Evolutionary conservation across 1,140 invertebrate species (phyloP).

Genomic region (Eumeta japonica): DNA sequence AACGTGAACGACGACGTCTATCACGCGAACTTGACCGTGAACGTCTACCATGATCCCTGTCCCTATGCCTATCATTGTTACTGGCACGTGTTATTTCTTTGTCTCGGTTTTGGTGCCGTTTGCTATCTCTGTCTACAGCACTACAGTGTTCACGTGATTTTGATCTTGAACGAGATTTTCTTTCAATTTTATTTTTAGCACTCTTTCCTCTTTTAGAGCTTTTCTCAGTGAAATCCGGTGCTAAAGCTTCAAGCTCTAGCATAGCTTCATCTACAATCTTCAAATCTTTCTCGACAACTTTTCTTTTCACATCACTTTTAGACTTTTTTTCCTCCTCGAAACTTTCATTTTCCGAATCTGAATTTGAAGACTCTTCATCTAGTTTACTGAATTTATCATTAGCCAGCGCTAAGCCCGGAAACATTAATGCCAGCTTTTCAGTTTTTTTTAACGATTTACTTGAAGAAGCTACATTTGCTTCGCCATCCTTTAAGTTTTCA

Average conservation of each 20-base stretch:
- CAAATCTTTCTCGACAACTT: conserved; percentile 24
- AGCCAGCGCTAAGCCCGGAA: conserved; percentile 87
- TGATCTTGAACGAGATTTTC: conserved; percentile 20
- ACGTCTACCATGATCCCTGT: conserved; percentile 22
- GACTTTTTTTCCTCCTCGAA: conserved; percentile 46
- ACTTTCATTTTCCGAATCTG: conserved; percentile 43
- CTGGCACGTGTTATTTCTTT: conserved; percentile 20
- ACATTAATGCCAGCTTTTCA: conserved; percentile 72
- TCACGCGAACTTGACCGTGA: not conserved
- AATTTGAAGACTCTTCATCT: conserved; percentile 68
- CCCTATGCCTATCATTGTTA: conserved; percentile 31
- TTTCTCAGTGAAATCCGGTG: conserved; percentile 60
- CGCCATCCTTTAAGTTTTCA: conserved; percentile 15
- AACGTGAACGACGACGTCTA: too few relatives aligned
- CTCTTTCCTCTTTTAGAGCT: conserved; percentile 30
- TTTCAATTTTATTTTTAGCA: conserved; percentile 27
- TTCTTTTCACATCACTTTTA: conserved; percentile 35
- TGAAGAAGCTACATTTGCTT: conserved; percentile 63
- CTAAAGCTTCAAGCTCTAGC: conserved; percentile 85
- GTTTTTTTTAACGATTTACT: too few relatives aligned
- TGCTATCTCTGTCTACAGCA: conserved; percentile 23
- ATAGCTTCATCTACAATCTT: conserved; percentile 80
- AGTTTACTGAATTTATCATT: too few relatives aligned
- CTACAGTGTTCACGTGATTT: too few relatives aligned
- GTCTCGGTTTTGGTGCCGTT: conserved; percentile 18